Evolutionary conservation across 2,113 vertebrate genomes (phyloP), one percentile per base, ranked within the genome.

Genomic region (Odocoileus hemionus): DNA sequence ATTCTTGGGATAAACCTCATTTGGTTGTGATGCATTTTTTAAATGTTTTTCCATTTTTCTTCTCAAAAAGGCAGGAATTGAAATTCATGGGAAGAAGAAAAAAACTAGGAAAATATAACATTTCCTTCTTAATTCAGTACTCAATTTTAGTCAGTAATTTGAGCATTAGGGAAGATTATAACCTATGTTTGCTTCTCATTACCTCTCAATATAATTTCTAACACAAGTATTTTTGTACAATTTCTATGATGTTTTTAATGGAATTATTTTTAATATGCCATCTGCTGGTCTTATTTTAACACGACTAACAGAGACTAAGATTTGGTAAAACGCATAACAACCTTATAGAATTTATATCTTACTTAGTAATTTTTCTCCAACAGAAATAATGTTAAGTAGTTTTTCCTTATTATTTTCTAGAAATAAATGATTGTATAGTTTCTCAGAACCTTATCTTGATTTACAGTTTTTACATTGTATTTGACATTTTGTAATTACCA

Each of bases 261-360:
- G 36, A 89, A 61, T 45, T 67, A 52, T 95, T 92, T 86, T 11
- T 79, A 94, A 91, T 61, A 89, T 95, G 13, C 60, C 52, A 58
- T 96, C 87, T 88, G 52, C 76, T 91, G 23, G 45, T 61, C 79
- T 94, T 50, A 94, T 83, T 91, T 96, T 96, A 95, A 52, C 60
- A 79, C 1, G 2, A 84, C 55, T 76, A 95, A 83, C 8, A 90
- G 36, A 94, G 45, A 74, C 64, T 55, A 52, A 88, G 23, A 92
- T 76, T 61, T 95, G 43, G 33, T 74, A 89, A 87, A 87, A 94
- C 60, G 17, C 10, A 12, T 19, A 64, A 89, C 17, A 89, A 82
- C 55, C 33, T 86, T 94, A 92, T 6, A 96, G 70, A 86, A 86
- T 55, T 33, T 82, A 54, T 30, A 70, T 88, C 11, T 79, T 97